Conservation (phyloP, 1,140 invertebrate genomes). For the Drosophila lacertosa region DNA sequence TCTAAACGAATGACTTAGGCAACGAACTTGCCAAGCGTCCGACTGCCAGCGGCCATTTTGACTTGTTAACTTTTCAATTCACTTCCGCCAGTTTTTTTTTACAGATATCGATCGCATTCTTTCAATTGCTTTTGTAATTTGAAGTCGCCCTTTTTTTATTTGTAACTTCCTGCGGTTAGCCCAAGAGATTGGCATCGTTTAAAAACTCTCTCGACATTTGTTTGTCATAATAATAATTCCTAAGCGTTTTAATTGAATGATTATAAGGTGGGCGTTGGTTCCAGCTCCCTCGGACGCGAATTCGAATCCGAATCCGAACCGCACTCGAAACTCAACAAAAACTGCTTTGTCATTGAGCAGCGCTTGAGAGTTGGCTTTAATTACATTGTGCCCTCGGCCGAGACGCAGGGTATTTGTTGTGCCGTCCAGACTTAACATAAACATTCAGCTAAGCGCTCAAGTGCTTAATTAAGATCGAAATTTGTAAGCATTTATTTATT, state of each 20-base stretch:
- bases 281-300: constrained; percentile 17
- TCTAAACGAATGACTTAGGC: constrained; percentile 75
- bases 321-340: constrained; percentile 18
- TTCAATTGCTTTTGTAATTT: constrained; percentile 77
- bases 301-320: background rate
- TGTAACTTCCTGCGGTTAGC: constrained; percentile 62
- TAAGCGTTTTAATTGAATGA: constrained; percentile 82
- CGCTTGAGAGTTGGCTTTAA: constrained; percentile 60
- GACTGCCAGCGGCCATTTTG: constrained; percentile 29
- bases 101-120: constrained; percentile 52
- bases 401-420: constrained; percentile 22
- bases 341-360: constrained; percentile 60
- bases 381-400: constrained; percentile 39
- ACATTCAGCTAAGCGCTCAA: constrained; percentile 69
- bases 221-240: constrained; percentile 77
- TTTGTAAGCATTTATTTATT: constrained; percentile 69
- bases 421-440: constrained; percentile 58
- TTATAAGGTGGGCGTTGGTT: constrained; percentile 67
- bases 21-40: constrained; percentile 57
- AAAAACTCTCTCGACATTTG: constrained; percentile 61
- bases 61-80: constrained; percentile 54
- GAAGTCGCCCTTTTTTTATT: constrained; percentile 5
- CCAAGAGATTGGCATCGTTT: constrained; percentile 71
- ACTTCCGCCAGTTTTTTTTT: constrained; percentile 64
- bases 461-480: constrained; percentile 77